Conservation (phyloP, 2,113 vertebrate species). For the Cardinalis cardinalis region DNA sequence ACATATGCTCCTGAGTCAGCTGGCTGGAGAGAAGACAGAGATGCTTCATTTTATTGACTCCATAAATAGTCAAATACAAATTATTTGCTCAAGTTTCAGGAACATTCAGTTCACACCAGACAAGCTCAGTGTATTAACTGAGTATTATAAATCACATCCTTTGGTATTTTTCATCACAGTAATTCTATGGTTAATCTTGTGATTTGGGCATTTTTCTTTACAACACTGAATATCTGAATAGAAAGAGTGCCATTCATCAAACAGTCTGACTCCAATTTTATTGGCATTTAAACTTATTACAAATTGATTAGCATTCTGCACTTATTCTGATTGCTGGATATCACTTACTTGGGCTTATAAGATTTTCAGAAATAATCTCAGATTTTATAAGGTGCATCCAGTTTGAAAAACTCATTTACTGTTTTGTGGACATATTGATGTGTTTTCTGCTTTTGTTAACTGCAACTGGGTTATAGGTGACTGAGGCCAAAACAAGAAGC, state of each 20-base stretch:
- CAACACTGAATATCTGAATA: neutral
- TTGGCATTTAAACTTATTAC: neutral
- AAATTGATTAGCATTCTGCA: neutral
- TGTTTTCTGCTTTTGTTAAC: neutral
- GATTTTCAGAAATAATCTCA: neutral
- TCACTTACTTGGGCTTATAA: neutral
- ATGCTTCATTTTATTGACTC: slow-evolving; percentile 41
- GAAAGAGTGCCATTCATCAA: neutral
- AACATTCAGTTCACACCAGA: slow-evolving; percentile 35
- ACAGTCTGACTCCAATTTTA: neutral
- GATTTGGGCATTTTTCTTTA: neutral
- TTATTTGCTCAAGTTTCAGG: slow-evolving; percentile 1
- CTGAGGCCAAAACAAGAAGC: neutral
- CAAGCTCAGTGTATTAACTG: neutral
- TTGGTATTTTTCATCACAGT: neutral
- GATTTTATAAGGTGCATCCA: neutral
- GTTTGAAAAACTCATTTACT: neutral
- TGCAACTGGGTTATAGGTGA: neutral
- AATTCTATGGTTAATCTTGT: neutral
- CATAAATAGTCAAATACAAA: slow-evolving; percentile 35
- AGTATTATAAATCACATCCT: neutral
- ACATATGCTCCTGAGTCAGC: neutral
- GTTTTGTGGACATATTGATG: neutral
- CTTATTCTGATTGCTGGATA: neutral
- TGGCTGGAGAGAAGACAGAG: slow-evolving; percentile 24